Percentiles rank a stretch among this genome's conserved stretches.
Evolutionary conservation across 2,113 vertebrate species (phyloP).

Genomic region (Gambusia affinis): DNA sequence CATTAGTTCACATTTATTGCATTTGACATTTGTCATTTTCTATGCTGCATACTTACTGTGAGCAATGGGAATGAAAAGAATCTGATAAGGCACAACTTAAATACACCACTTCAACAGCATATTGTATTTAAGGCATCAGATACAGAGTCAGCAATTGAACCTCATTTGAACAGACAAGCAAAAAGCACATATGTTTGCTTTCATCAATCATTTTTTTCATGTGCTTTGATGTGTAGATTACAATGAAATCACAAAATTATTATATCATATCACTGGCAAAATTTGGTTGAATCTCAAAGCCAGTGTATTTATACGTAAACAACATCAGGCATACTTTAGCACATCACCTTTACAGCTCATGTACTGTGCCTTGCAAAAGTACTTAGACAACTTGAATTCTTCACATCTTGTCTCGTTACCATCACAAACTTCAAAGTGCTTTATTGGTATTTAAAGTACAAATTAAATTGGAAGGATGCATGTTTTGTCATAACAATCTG

Average conservation of each 20-base stretch:
- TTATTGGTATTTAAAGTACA: neutral
- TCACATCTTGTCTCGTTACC: neutral
- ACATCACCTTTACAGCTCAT: slow-evolving; percentile 55
- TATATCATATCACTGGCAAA: neutral
- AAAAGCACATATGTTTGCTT: slow-evolving; percentile 3
- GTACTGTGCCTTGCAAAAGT: slow-evolving; percentile 1
- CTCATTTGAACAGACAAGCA: slow-evolving; percentile 19
- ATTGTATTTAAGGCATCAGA: slow-evolving; percentile 8
- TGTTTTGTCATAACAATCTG: neutral
- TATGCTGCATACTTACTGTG: slow-evolving; percentile 8
- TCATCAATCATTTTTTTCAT: neutral
- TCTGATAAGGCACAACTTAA: slow-evolving; percentile 15
- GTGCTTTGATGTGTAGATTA: neutral
- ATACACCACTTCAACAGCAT: slow-evolving; percentile 23
- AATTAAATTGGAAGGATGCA: neutral
- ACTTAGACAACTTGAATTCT: neutral
- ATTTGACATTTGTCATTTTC: neutral
- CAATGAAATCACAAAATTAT: neutral
- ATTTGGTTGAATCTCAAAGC: slow-evolving; percentile 9
- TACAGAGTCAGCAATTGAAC: slow-evolving; percentile 31
- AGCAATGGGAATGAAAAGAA: slow-evolving; percentile 6
- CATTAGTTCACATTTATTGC: neutral
- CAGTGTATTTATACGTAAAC: slow-evolving; percentile 61
- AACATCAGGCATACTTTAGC: neutral
- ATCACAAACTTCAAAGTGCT: neutral